These are phyloP conservation scores for Raja brachyura DNA, from an alignment of 2,113 vertebrate genomes.

Conservation along the genomic window DNA sequence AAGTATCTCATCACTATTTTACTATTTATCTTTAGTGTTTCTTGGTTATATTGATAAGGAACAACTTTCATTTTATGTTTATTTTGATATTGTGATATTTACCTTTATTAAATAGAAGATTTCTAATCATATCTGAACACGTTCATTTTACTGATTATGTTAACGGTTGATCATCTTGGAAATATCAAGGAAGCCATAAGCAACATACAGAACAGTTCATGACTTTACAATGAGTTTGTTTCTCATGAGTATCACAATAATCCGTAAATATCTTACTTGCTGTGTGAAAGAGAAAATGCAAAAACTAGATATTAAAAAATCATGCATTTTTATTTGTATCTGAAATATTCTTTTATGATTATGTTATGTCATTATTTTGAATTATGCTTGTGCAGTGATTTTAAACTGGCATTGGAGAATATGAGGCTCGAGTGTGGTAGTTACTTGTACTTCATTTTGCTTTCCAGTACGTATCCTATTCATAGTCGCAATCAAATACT, in stretches of 20 bases:
- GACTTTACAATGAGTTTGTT: background rate
- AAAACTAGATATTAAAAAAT: constrained; percentile 21
- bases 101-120: background rate
- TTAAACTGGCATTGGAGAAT: constrained; percentile 27
- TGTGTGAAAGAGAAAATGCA: background rate
- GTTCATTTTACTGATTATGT: background rate
- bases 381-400: background rate
- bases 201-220: constrained; percentile 7
- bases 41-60: background rate
- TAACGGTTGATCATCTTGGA: background rate
- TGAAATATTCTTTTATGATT: constrained; percentile 26
- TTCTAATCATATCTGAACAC: background rate
- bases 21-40: background rate
- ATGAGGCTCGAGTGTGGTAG: background rate
- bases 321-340: background rate
- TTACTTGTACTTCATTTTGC: constrained; percentile 4
- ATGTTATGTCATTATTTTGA: constrained; percentile 18
- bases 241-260: constrained; percentile 15
- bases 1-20: background rate
- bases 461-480: background rate
- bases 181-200: background rate
- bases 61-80: background rate
- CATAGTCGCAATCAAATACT: constrained; percentile 18
- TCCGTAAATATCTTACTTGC: background rate
- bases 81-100: background rate